Evolutionary conservation across 2,797 vertebrate species (phyloP).

Genomic region (Chelidonichthys spinosus): DNA sequence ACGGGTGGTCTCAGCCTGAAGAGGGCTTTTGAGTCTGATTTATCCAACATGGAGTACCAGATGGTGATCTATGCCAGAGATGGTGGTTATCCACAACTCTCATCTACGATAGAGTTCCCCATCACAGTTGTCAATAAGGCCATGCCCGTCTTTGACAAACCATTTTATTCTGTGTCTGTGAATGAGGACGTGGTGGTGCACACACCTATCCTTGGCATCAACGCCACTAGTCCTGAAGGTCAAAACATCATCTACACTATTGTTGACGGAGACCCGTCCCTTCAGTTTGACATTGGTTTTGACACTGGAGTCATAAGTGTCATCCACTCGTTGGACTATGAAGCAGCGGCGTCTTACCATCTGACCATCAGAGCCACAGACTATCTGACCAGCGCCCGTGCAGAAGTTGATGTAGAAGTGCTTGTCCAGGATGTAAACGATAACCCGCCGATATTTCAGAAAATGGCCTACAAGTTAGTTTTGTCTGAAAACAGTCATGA

Average conservation of each 20-base stretch:
- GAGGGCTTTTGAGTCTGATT: conserved; percentile 93
- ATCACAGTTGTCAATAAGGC: conserved; percentile 99
- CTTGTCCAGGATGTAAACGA: conserved; percentile 93
- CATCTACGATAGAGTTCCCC: conserved; percentile 89
- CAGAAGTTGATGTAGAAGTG: conserved; percentile 94
- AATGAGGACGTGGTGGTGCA: conserved; percentile 92
- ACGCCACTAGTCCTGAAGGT: conserved; percentile 96
- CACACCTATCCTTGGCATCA: conserved; percentile 93
- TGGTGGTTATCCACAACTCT: conserved; percentile 90
- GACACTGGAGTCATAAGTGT: conserved; percentile 96
- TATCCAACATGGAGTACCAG: conserved; percentile 95
- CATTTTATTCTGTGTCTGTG: conserved; percentile 92
- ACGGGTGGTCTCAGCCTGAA: conserved; percentile 91
- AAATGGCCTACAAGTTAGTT: conserved; percentile 87
- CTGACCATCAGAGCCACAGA: conserved; percentile 94
- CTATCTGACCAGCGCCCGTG: conserved; percentile 92
- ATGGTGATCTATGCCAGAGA: conserved; percentile 92
- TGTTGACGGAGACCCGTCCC: conserved; percentile 91
- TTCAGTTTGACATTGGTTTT: conserved; percentile 96
- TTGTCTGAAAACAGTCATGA: conserved; percentile 95
- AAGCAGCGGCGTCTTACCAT: conserved; percentile 87
- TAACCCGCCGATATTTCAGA: conserved; percentile 92
- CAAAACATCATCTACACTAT: conserved; percentile 98
- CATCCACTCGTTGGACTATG: conserved; percentile 91
- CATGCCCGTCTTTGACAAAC: conserved; percentile 97